Conservation (phyloP, 2,888 invertebrate species). For the Dynastes grantii region DNA sequence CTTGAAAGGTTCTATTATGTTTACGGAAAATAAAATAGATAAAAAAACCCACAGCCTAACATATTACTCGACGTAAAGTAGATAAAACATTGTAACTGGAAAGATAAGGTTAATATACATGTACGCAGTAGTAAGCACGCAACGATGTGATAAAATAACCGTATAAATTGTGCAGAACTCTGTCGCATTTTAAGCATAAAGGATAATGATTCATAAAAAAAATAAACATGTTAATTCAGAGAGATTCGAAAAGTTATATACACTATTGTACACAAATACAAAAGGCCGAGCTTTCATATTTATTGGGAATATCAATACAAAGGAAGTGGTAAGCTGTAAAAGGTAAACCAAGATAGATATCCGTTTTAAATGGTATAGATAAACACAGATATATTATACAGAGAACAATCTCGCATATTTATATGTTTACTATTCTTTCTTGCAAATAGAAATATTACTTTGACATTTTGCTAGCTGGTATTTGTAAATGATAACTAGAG, state of each 20-base stretch:
- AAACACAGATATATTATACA: neutral
- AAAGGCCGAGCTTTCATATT: neutral
- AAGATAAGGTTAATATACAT: constrained; percentile 6
- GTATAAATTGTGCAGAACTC: too few species aligned
- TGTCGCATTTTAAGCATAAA: too few species aligned
- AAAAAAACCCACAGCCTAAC: neutral
- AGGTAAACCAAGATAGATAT: constrained; percentile 10
- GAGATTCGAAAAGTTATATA: too few species aligned
- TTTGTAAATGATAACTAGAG: too few species aligned
- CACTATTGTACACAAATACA: neutral
- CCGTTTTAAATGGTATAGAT: constrained; percentile 1
- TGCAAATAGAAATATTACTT: too few species aligned
- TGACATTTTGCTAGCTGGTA: too few species aligned
- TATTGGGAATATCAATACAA: neutral
- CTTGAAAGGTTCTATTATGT: neutral
- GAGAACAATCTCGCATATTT: neutral
- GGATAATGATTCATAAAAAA: too few species aligned
- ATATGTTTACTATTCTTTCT: neutral
- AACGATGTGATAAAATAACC: neutral
- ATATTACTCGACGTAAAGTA: neutral
- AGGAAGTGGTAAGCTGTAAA: neutral
- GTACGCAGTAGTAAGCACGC: neutral
- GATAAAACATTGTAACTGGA: constrained; percentile 3
- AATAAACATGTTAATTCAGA: too few species aligned
- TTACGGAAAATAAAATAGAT: constrained; percentile 8